Evolutionary conservation across 2,797 vertebrate genomes (phyloP).

Genomic region (Tarsius wallacei): DNA sequence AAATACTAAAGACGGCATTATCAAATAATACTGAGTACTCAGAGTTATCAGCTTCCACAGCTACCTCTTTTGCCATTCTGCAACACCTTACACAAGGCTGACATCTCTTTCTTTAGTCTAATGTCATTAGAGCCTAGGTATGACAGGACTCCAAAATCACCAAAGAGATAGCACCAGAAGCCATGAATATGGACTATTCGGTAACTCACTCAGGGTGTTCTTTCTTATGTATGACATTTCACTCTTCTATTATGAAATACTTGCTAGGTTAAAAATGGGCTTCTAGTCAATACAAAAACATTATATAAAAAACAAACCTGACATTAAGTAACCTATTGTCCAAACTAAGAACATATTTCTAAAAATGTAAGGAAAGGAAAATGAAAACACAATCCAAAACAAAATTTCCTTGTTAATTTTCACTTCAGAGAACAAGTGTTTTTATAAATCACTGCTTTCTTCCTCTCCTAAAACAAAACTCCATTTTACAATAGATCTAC

Average conservation of each 20-base stretch:
- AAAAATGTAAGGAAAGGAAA: slow-evolving; percentile 37
- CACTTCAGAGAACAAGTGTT: slow-evolving; percentile 40
- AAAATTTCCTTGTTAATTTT: slow-evolving; percentile 61
- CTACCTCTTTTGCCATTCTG: background rate
- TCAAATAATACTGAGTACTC: background rate
- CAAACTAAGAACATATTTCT: slow-evolving; percentile 59
- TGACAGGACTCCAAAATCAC: background rate
- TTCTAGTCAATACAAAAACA: background rate
- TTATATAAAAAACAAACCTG: slow-evolving; percentile 16
- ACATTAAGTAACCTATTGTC: slow-evolving; percentile 26
- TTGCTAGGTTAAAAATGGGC: background rate
- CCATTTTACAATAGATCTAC: slow-evolving; percentile 53
- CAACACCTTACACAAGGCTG: background rate
- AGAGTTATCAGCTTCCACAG: background rate
- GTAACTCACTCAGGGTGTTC: slow-evolving; percentile 2
- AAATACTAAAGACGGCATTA: slow-evolving; percentile 17
- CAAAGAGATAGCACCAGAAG: background rate
- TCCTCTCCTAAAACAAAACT: slow-evolving; percentile 8
- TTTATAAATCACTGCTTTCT: slow-evolving; percentile 42
- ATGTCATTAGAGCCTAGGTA: background rate
- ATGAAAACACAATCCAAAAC: slow-evolving; percentile 60
- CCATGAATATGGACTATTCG: background rate
- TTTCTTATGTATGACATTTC: background rate
- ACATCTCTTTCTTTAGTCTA: background rate
- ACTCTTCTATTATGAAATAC: slow-evolving; percentile 61